Evolutionary conservation across 2,888 invertebrate genomes (phyloP).

Genomic region (Mamestra brassicae): DNA sequence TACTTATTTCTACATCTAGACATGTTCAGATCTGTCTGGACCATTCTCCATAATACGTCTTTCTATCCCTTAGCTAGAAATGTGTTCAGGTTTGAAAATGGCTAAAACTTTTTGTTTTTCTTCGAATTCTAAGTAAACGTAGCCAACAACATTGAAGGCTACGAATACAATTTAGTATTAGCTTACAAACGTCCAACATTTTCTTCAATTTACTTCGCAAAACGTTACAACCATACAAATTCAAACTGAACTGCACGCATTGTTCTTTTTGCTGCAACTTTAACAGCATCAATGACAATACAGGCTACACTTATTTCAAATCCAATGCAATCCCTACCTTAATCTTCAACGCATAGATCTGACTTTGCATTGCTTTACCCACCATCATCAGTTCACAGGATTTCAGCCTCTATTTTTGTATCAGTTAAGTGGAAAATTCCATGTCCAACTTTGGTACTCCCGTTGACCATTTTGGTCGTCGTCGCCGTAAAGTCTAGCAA

Average conservation of each 20-base stretch:
- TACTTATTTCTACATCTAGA: too few species aligned
- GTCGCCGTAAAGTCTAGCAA: constrained; percentile 78
- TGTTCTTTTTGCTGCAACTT: constrained; percentile 66
- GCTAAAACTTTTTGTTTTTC: constrained; percentile 12
- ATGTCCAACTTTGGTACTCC: constrained; percentile 51
- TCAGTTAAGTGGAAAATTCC: constrained; percentile 52
- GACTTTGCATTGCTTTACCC: constrained; percentile 37
- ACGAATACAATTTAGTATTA: constrained; percentile 49
- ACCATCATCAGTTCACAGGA: constrained; percentile 34
- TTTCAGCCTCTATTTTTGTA: constrained; percentile 46
- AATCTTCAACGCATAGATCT: constrained; percentile 31
- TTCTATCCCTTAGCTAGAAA: background rate
- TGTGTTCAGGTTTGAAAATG: constrained; percentile 21
- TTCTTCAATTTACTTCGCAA: constrained; percentile 63
- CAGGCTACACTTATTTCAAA: constrained; percentile 42
- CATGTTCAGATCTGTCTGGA: background rate
- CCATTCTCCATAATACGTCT: background rate
- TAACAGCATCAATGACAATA: constrained; percentile 68
- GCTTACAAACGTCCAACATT: constrained; percentile 61
- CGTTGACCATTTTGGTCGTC: constrained; percentile 74
- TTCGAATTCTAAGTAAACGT: constrained; percentile 16
- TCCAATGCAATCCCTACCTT: constrained; percentile 38
- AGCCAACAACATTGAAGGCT: constrained; percentile 31
- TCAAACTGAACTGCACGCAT: constrained; percentile 57
- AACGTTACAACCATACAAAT: constrained; percentile 57